Percentiles rank a stretch among this genome's conserved stretches.
Conservation (phyloP, 2,888 invertebrate species). For the Theretra japonica region DNA sequence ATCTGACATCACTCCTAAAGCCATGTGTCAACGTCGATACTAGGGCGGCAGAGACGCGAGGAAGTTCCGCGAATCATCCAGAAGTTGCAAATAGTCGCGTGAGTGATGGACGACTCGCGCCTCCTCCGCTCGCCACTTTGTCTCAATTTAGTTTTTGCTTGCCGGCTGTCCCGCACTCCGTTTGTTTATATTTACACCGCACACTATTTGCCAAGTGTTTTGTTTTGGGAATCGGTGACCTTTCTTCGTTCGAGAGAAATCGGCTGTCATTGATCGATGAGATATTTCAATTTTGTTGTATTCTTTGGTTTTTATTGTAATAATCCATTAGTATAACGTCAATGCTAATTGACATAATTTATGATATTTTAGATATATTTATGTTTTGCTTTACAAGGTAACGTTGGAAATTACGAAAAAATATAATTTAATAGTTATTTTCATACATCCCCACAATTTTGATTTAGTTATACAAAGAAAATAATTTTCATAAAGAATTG, state of each 20-base stretch:
- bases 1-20: background rate
- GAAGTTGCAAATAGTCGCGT: slow-evolving; percentile 45
- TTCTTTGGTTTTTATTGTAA: background rate
- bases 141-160: slow-evolving; percentile 56
- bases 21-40: slow-evolving; percentile 8
- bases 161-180: slow-evolving; percentile 35
- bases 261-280: background rate
- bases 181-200: slow-evolving; percentile 40
- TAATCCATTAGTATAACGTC: background rate
- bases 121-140: slow-evolving; percentile 41
- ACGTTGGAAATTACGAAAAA: too few relatives aligned
- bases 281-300: background rate
- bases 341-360: background rate
- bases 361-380: background rate
- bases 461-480: too few relatives aligned
- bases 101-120: slow-evolving; percentile 55
- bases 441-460: too few relatives aligned
- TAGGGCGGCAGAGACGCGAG: slow-evolving; percentile 14
- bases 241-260: background rate
- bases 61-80: background rate
- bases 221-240: slow-evolving; percentile 12
- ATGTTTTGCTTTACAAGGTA: too few relatives aligned
- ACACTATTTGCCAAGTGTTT: slow-evolving; percentile 33
- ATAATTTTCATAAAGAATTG: too few relatives aligned
- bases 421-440: too few relatives aligned